Conservation (phyloP, 2,113 vertebrate genomes). For the Bos indicus region DNA sequence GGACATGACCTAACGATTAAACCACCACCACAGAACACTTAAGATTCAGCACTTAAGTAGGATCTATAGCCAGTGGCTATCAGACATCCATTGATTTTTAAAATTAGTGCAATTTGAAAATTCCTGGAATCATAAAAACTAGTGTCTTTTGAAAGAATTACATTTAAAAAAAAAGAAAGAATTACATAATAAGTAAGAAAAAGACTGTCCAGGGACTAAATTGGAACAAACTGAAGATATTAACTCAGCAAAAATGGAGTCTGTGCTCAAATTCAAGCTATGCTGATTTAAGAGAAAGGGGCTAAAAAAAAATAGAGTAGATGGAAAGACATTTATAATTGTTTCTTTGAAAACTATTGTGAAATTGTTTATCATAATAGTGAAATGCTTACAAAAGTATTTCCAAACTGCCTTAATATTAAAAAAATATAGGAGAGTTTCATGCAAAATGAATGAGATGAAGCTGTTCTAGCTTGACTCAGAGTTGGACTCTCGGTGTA, state of each 20-base stretch:
- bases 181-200: neutral
- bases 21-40: neutral
- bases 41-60: neutral
- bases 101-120: neutral
- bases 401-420: conserved; percentile 71
- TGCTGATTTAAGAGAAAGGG: conserved; percentile 52
- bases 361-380: conserved; percentile 52
- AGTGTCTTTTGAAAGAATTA: neutral
- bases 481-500: neutral
- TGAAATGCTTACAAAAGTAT: conserved; percentile 54
- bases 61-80: neutral
- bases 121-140: neutral
- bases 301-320: conserved; percentile 45
- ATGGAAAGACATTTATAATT: conserved; percentile 35
- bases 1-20: neutral
- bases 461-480: conserved; percentile 50
- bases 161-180: neutral
- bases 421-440: conserved; percentile 56
- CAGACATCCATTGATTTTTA: neutral
- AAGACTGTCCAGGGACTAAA: neutral
- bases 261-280: conserved; percentile 1
- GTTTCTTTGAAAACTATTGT: conserved; percentile 51
- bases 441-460: conserved; percentile 56
- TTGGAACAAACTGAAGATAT: neutral
- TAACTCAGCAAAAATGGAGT: neutral